Conservation (phyloP, 2,797 vertebrate genomes). For the Galagoides demidoff region DNA sequence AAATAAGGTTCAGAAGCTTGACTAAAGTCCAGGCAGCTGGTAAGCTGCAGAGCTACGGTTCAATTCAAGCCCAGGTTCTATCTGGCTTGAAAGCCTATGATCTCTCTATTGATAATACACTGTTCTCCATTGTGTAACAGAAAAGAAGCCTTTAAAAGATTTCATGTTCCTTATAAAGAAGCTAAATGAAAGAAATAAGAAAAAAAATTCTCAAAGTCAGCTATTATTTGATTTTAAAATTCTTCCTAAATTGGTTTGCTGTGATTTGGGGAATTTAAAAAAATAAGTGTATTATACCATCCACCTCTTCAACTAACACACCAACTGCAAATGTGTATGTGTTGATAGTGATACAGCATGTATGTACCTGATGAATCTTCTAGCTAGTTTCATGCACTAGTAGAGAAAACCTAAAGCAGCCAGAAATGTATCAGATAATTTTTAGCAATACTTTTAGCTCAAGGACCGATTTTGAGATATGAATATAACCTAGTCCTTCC, state of each 20-base stretch:
- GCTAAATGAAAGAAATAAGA: slow-evolving; percentile 56
- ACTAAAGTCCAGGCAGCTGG: slow-evolving; percentile 70
- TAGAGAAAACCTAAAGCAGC: slow-evolving; percentile 28
- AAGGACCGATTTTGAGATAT: slow-evolving; percentile 56
- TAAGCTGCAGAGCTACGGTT: slow-evolving; percentile 43
- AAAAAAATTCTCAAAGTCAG: slow-evolving; percentile 21
- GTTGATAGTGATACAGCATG: background rate
- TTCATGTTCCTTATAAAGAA: slow-evolving; percentile 64
- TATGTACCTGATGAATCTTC: slow-evolving; percentile 18
- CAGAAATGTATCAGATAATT: slow-evolving; percentile 50
- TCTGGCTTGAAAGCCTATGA: slow-evolving; percentile 52
- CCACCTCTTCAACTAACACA: background rate
- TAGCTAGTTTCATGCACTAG: slow-evolving; percentile 48
- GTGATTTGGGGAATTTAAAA: slow-evolving; percentile 47
- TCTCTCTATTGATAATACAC: slow-evolving; percentile 47
- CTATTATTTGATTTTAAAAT: slow-evolving; percentile 56
- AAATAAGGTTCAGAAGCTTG: slow-evolving; percentile 58
- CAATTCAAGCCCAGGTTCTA: slow-evolving; percentile 55
- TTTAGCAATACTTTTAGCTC: slow-evolving; percentile 45
- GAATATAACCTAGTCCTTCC: slow-evolving; percentile 48
- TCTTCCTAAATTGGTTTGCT: slow-evolving; percentile 53
- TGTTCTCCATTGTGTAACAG: slow-evolving; percentile 56
- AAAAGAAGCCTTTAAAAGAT: slow-evolving; percentile 58
- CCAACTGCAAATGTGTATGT: background rate
- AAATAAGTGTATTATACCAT: slow-evolving; percentile 56